phyloP scores from a whole-genome alignment of 2,888 invertebrate species.

The Pammene fasciana region DNA sequence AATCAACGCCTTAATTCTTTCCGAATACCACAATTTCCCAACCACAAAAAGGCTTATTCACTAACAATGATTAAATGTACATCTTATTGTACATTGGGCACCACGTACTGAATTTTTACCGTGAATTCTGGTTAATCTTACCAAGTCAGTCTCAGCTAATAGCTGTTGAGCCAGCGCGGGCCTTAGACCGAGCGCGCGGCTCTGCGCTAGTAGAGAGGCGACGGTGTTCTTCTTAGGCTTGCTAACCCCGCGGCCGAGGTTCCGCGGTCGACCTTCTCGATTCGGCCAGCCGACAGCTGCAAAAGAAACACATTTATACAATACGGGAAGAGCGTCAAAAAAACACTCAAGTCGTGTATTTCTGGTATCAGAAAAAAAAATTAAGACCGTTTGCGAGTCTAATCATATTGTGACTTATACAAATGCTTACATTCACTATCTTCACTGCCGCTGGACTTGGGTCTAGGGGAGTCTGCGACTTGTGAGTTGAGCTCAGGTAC shows the following conservation, averaged over 20 bases:
- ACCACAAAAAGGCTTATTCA: no score
- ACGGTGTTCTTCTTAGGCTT: constrained; percentile 97
- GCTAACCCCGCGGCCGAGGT: constrained; percentile 93
- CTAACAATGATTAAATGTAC: neutral
- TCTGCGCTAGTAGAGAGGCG: constrained; percentile 93
- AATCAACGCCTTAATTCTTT: no score
- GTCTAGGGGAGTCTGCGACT: constrained; percentile 70
- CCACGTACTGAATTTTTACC: no score
- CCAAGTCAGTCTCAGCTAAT: constrained; percentile 76
- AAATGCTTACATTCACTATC: constrained; percentile 81
- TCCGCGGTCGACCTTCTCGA: constrained; percentile 91
- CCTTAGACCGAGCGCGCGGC: constrained; percentile 90
- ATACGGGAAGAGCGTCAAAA: no score
- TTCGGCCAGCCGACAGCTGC: constrained; percentile 74
- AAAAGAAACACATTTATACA: no score
- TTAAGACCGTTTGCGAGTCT: no score
- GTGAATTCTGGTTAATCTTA: no score
- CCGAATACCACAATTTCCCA: no score
- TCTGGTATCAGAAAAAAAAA: no score
- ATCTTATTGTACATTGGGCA: no score
- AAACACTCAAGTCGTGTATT: neutral
- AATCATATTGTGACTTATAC: no score
- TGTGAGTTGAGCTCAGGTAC: constrained; percentile 71
- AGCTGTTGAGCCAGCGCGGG: constrained; percentile 90
- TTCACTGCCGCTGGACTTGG: constrained; percentile 84